phyloP scores from a whole-genome alignment of 2,113 vertebrate genomes.

The Dascyllus trimaculatus region DNA sequence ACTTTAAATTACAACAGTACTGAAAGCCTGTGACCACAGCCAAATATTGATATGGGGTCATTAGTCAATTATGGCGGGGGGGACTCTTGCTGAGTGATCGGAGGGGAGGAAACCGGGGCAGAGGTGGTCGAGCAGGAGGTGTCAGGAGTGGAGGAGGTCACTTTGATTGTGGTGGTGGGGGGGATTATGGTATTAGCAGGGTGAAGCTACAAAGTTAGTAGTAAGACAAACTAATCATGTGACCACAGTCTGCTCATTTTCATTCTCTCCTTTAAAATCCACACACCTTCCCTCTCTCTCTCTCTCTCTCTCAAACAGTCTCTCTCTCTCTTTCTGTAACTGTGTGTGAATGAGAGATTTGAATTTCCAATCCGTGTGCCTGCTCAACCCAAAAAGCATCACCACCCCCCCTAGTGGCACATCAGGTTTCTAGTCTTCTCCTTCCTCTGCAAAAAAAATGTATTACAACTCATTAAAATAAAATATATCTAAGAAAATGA shows the following conservation, averaged over 20 bases:
- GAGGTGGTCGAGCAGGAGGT: slow-evolving; percentile 68
- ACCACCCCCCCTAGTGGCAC: slow-evolving; percentile 85
- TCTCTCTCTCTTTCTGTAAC: background rate
- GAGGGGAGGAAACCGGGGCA: slow-evolving; percentile 46
- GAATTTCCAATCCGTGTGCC: slow-evolving; percentile 35
- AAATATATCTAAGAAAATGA: slow-evolving; percentile 56
- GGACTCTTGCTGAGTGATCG: slow-evolving; percentile 69
- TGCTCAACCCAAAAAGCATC: slow-evolving; percentile 65
- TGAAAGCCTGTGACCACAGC: slow-evolving; percentile 81
- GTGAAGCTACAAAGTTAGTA: slow-evolving; percentile 50
- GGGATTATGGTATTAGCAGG: slow-evolving; percentile 70
- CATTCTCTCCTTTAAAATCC: slow-evolving; percentile 10
- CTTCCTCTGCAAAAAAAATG: slow-evolving; percentile 40
- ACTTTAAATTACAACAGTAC: slow-evolving; percentile 83
- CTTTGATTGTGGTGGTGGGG: background rate
- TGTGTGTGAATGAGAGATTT: slow-evolving; percentile 33
- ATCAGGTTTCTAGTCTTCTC: slow-evolving; percentile 29
- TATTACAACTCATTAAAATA: slow-evolving; percentile 60
- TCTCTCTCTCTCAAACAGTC: too few relatives aligned
- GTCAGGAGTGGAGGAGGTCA: slow-evolving; percentile 63
- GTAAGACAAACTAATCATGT: slow-evolving; percentile 23
- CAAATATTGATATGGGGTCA: slow-evolving; percentile 85
- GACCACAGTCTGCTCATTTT: slow-evolving; percentile 24
- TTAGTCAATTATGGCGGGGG: slow-evolving; percentile 79
- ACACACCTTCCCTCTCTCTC: background rate